Evolutionary conservation across 1,140 invertebrate species (phyloP).

Genomic region (Drosophila asahinai): DNA sequence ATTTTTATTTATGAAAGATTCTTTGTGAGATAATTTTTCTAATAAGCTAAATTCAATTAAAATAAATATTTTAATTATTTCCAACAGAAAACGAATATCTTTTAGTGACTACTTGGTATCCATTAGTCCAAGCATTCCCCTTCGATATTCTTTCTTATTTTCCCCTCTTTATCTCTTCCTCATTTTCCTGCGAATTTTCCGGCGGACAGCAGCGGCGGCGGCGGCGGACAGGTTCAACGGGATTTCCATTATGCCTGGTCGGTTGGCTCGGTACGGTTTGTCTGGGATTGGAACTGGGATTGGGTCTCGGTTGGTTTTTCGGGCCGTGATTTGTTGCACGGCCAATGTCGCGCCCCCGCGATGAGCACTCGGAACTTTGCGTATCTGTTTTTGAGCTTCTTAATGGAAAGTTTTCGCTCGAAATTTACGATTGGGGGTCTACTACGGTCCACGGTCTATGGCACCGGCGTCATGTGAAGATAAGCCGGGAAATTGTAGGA

Average conservation of each 20-base stretch:
- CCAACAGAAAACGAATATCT: no score
- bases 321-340: conserved; percentile 77
- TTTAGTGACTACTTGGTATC: background rate
- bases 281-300: conserved; percentile 22
- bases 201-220: conserved; percentile 22
- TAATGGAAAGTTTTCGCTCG: conserved; percentile 75
- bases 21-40: no score
- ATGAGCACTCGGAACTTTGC: conserved; percentile 73
- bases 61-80: no score
- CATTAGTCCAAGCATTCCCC: background rate
- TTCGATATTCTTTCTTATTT: conserved; percentile 23
- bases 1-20: no score
- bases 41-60: no score
- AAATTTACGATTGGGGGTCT: conserved; percentile 72
- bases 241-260: conserved; percentile 66
- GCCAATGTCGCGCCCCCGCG: conserved; percentile 56
- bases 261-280: conserved; percentile 6
- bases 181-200: conserved; percentile 24
- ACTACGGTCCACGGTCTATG: conserved; percentile 16
- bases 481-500: conserved; percentile 44
- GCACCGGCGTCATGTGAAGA: conserved; percentile 70
- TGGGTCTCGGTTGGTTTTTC: conserved; percentile 31
- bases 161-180: conserved; percentile 20
- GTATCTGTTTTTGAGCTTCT: conserved; percentile 83
- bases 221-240: conserved; percentile 24